Conservation (phyloP, 2,888 invertebrate species). For the Synanthedon tipuliformis region DNA sequence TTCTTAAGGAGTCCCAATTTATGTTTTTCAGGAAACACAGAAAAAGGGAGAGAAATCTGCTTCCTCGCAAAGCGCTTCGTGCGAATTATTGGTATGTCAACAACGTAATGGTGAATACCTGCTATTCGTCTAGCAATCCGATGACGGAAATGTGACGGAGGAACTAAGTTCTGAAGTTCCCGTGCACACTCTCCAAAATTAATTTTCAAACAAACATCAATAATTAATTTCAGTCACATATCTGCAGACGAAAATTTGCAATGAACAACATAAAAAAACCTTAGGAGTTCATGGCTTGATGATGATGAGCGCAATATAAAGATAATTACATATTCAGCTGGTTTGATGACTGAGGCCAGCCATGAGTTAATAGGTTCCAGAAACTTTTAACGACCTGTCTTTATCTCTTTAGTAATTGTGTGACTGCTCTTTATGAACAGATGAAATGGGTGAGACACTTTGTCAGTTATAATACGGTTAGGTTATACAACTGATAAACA, state of each 20-base stretch:
- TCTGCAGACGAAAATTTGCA: neutral
- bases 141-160: too few species aligned
- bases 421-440: neutral
- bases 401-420: neutral
- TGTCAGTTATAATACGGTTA: conserved; percentile 1
- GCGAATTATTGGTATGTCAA: too few species aligned
- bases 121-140: too few species aligned
- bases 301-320: conserved; percentile 7
- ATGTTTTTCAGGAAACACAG: too few species aligned
- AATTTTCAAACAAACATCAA: too few species aligned
- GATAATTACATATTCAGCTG: conserved; percentile 7
- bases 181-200: too few species aligned
- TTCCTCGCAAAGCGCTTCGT: too few species aligned
- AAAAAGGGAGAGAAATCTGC: too few species aligned
- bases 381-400: conserved; percentile 7
- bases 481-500: too few species aligned
- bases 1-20: too few species aligned
- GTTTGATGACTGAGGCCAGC: conserved; percentile 4
- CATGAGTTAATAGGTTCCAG: conserved; percentile 3
- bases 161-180: too few species aligned
- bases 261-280: neutral
- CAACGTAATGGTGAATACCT: too few species aligned
- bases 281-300: conserved; percentile 2
- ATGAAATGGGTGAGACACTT: neutral
- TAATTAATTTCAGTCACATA: neutral